Evolutionary conservation across 2,888 invertebrate species (phyloP).

Genomic region (Polymixis lichenea): DNA sequence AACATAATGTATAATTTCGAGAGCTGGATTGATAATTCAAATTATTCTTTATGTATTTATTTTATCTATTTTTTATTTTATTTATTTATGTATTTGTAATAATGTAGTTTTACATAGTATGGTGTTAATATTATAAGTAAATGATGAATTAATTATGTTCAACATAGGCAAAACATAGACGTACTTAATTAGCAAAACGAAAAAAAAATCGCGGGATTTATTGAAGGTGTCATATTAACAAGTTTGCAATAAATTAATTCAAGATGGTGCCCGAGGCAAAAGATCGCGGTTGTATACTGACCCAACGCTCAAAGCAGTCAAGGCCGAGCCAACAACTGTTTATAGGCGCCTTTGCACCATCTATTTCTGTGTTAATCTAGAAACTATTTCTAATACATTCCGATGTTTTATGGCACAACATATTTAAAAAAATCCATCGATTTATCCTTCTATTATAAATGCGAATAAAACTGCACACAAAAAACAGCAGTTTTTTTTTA

Average conservation of each 20-base stretch:
- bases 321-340: slow-evolving; percentile 21
- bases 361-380: slow-evolving; percentile 18
- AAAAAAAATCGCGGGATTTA: background rate
- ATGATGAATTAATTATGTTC: too few relatives aligned
- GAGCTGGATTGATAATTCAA: too few relatives aligned
- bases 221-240: background rate
- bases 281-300: slow-evolving; percentile 26
- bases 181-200: background rate
- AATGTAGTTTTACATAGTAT: too few relatives aligned
- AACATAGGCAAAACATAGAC: too few relatives aligned
- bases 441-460: too few relatives aligned
- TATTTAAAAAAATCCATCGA: background rate
- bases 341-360: slow-evolving; percentile 28
- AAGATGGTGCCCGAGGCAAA: slow-evolving; percentile 38
- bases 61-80: too few relatives aligned
- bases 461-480: too few relatives aligned
- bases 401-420: background rate
- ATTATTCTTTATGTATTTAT: too few relatives aligned
- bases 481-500: too few relatives aligned
- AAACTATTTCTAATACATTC: slow-evolving; percentile 25
- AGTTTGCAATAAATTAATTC: slow-evolving; percentile 39
- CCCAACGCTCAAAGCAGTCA: slow-evolving; percentile 36
- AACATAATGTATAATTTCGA: too few relatives aligned
- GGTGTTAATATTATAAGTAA: too few relatives aligned
- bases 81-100: too few relatives aligned